phyloP scores from a whole-genome alignment of 2,888 invertebrate genomes.

The Teleogryllus oceanicus region DNA sequence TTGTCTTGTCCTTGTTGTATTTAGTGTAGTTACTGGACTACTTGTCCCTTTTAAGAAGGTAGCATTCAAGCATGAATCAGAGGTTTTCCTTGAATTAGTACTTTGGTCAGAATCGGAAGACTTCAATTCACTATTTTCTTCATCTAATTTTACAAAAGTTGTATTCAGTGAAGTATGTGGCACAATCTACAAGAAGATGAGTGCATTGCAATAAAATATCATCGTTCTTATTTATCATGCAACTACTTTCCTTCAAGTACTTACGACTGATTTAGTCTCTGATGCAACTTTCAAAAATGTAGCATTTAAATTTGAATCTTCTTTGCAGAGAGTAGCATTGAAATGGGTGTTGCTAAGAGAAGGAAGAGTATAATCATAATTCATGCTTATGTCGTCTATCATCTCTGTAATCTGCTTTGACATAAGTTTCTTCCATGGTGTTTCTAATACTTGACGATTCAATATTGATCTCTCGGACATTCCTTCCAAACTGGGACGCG shows the following conservation, averaged over 20 bases:
- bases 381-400: constrained; percentile 27
- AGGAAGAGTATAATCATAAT: not conserved
- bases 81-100: not conserved
- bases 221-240: too few relatives aligned
- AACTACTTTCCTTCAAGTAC: not conserved
- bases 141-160: not conserved
- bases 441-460: not conserved
- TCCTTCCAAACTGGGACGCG: constrained; percentile 59
- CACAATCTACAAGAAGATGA: constrained; percentile 2
- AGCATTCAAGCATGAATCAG: constrained; percentile 21
- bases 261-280: not conserved
- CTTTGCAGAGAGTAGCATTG: not conserved
- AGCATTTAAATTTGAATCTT: constrained; percentile 20
- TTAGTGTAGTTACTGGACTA: not conserved
- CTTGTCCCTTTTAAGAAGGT: constrained; percentile 25
- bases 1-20: not conserved
- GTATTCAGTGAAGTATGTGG: constrained; percentile 20
- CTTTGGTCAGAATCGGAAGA: constrained; percentile 24
- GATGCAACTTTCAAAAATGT: constrained; percentile 12
- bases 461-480: constrained; percentile 28
- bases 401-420: constrained; percentile 22
- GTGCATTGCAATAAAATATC: too few relatives aligned
- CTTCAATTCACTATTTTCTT: constrained; percentile 12
- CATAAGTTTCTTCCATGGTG: constrained; percentile 23
- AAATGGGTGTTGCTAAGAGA: not conserved